These are phyloP conservation scores for Caenorhabditis becei DNA, from an alignment of 2,888 invertebrate species.

Conservation along the genomic window DNA sequence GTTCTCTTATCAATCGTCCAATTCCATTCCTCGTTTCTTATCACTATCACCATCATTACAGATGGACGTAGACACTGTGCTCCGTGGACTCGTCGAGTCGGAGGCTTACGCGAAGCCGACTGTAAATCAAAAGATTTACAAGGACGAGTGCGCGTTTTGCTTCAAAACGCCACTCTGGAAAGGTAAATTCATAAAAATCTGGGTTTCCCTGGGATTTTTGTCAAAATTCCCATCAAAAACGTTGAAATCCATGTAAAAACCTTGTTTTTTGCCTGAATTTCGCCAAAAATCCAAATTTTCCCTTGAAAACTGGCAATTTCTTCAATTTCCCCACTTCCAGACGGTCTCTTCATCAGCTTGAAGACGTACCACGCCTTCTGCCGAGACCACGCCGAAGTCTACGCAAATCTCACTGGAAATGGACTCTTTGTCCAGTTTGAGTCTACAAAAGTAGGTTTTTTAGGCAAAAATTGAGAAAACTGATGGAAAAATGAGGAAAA, in stretches of 20 bases:
- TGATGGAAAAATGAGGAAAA: too few relatives aligned
- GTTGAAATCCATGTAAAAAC: too few relatives aligned
- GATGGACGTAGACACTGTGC: slow-evolving; percentile 28
- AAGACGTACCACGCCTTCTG: slow-evolving; percentile 73
- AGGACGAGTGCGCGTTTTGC: slow-evolving; percentile 98
- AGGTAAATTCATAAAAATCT: slow-evolving; percentile 65
- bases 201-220: too few relatives aligned
- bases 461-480: too few relatives aligned
- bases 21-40: too few relatives aligned
- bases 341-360: slow-evolving; percentile 75
- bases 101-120: slow-evolving; percentile 13
- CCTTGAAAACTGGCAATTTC: too few relatives aligned
- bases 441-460: slow-evolving; percentile 45
- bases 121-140: slow-evolving; percentile 86
- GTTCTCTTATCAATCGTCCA: too few relatives aligned
- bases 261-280: too few relatives aligned
- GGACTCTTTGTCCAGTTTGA: slow-evolving; percentile 68
- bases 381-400: slow-evolving; percentile 63
- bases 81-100: slow-evolving; percentile 16
- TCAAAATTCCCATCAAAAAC: too few relatives aligned
- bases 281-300: too few relatives aligned
- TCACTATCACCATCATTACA: too few relatives aligned
- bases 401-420: slow-evolving; percentile 53
- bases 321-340: slow-evolving; percentile 64
- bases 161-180: slow-evolving; percentile 85